Evolutionary conservation across 37 sponge, comb jelly and placozoan species (phyloP), one percentile per base, ranked within the genome.

Genomic region (Mnemiopsis leidyi): DNA sequence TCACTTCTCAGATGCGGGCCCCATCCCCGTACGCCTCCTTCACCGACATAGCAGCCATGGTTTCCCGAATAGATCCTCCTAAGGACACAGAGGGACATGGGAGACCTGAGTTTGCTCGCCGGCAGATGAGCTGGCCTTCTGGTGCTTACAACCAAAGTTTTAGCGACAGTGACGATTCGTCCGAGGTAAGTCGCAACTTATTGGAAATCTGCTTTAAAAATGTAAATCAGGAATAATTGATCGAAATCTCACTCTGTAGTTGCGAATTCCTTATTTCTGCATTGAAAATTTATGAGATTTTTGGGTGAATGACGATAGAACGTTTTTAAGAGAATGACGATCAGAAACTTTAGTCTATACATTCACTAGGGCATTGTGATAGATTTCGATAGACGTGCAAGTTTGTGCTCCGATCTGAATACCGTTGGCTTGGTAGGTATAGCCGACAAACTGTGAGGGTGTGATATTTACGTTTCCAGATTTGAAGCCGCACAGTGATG

Each of bases 41-140:
- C 69, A 94, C 94, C 25, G 92, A 94, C 76, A 36, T 94, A 7
- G 94, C 94, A 34, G 94, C 82, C 38, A 38, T 94, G 38, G 94
- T 88, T 2, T 76, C 82, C 39, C 68, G 92, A 13, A 94, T 94
- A 28, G 93, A 93, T 18, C 93, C 93, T 39, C 93, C 93, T 5
- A 68, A 39, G 24, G 69, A n/a, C 30, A 2, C 5, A 7, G 61
- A 48, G 61, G 61, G 61, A 18, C 61, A 48, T 13, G 61, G 61
- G 61, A 48, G 61, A 48, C 75, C 75, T 3, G 30, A n/a, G 30
- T 28, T 29, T 29, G 30, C 75, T 28, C 75, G 75, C 30, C 5
- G 75, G 30, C 75, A 71, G 23, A n/a, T 71, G 30, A 71, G 75
- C 30, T 71, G 75, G 75, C 75, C 75, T 5, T 71, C 75, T 28